Evolutionary conservation across 2,797 vertebrate genomes (phyloP), one percentile per base, ranked within the genome.

Genomic region (Strix occidentalis): DNA sequence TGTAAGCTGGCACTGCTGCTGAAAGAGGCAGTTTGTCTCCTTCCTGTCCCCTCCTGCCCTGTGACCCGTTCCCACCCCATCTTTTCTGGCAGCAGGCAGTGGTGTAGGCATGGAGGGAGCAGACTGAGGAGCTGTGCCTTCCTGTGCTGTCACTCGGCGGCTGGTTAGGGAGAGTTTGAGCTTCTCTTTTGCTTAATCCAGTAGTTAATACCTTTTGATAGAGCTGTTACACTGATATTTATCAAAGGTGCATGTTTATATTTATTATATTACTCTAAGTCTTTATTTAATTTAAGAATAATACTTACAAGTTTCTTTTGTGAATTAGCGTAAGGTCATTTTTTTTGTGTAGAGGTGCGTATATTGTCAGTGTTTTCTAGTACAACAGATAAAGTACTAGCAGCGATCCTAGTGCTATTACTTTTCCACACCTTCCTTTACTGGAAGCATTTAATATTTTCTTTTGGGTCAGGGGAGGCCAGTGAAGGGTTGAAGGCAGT

Each of bases 61-160:
- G n/a, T 6, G 18, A 20, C 5, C 43, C 3, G 1, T 8, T 66
- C 7, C 50, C 69, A 14, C 4, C 16, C 63, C 4, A 4, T 10
- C 43, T 56, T 19, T 13, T 2, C 85, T 13, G 70, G 46, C 23
- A 29, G 65, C 39, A 17, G 16, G 46, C 33, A 2, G 39, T 2
- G 5, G 25, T 17, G 43, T 45, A 45, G 43, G 43, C 43, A 45
- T 17, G 7, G 16, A 45, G 43, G 43, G 43, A 45, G 28, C 6
- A 28, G 43, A 7, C 18, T 0, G 70, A 33, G 79, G 63, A 19
- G 66, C 60, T 31, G 4, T 1, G 0, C 0, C 3, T 23, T 25
- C 33, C 77, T 11, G 53, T 13, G 26, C 17, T 10, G 18, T 33
- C 29, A 0, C 28, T n/a, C 0, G 1, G 45, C 31, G 29, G n/a